Evolutionary conservation across 2,113 vertebrate genomes (phyloP), one percentile per base, ranked within the genome.

Genomic region (Blennius ocellaris): DNA sequence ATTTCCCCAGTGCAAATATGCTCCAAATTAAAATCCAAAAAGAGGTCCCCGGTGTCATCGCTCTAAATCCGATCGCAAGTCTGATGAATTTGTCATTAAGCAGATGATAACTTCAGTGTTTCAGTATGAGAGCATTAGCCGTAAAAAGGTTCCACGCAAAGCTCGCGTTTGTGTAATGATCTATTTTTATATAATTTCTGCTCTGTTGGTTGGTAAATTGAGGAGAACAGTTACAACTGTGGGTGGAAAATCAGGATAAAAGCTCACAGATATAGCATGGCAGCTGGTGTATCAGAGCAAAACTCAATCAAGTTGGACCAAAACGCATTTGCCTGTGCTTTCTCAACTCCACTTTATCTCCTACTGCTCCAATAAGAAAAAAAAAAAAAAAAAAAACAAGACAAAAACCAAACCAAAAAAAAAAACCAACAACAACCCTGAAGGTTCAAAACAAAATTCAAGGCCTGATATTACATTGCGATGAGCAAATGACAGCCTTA

Each of bases 11-110:
- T 87, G 90, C 76, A 90, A 90, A 91, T 81, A 87, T 87, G 90
- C 85, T 92, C 90, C 91, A 93, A 93, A 93, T 93, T 92, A 84
- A 88, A 85, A 88, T 78, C 78, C 82, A 85, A 92, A 90, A 91
- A 70, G 54, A 78, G 56, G 70, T 93, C 91, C 86, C 91, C 61
- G 9, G 84, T 78, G 91, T 84, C 73, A 87, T 66, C 15, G 81
- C 76, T 89, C 88, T 78, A 86, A 90, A 90, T 93, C 72, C 81
- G 84, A 90, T 75, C 66, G 69, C 62, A 51, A 83, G 83, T 73
- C 78, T 86, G 84, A 89, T 78, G 76, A 81, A 90, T 91, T 90
- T 92, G 79, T 90, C 75, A 91, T 89, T 89, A 85, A 90, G 84
- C 61, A 80, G 82, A 92, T 90, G 75, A 81, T 68, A 69, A 83